A percentile compares a stretch with the other conserved stretches of the same genome.
Conservation (phyloP, 2,797 vertebrate species). For the Sebastiscus albofasciatus region DNA sequence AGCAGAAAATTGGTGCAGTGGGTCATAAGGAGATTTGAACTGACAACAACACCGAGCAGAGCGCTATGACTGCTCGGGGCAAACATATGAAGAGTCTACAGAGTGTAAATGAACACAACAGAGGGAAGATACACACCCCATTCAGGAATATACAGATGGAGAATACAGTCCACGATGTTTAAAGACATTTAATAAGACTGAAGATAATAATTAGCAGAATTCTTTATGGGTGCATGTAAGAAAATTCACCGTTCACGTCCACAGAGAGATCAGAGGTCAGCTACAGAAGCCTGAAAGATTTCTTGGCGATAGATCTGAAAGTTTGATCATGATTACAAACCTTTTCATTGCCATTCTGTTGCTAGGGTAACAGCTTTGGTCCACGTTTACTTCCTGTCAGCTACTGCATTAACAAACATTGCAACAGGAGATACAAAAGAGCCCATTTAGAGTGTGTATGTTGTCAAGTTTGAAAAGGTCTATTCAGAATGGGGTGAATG, state of each 20-base stretch:
- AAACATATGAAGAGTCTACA: conserved; percentile 33
- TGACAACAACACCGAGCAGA: conserved; percentile 48
- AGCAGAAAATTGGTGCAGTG: conserved; percentile 46
- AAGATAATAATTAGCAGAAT: neutral
- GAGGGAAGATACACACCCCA: conserved; percentile 1
- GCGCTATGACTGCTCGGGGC: neutral
- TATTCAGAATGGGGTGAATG: neutral
- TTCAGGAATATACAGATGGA: neutral
- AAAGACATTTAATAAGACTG: neutral
- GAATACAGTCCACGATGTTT: neutral
- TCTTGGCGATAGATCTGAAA: neutral
- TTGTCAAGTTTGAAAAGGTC: neutral
- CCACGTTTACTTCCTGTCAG: neutral
- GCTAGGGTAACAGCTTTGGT: neutral
- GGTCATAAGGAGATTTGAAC: conserved; percentile 54
- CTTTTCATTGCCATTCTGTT: neutral
- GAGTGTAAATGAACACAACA: conserved; percentile 35
- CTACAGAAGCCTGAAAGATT: neutral
- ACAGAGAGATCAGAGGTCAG: conserved; percentile 11
- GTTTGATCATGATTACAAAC: neutral
- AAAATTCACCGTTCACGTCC: neutral
- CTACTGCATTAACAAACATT: neutral
- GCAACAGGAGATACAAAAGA: neutral
- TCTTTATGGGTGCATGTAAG: neutral
- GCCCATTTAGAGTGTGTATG: neutral